phyloP scores from a whole-genome alignment of 2,888 invertebrate genomes.

The Napeogenes inachia region DNA sequence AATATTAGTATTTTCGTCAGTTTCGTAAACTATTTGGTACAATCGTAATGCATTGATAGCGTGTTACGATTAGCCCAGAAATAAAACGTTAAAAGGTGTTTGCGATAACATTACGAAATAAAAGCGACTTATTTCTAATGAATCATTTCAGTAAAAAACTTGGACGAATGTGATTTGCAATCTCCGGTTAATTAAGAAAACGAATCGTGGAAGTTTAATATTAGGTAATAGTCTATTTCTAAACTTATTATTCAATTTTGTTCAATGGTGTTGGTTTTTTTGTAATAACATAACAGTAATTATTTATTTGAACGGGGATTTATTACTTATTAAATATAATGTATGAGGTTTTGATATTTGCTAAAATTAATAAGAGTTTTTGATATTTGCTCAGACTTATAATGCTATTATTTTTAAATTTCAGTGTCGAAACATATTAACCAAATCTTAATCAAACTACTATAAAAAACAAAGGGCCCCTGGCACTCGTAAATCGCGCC shows the following conservation, averaged over 20 bases:
- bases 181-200: constrained; percentile 10
- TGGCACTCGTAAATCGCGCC: constrained; percentile 65
- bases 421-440: constrained; percentile 13
- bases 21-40: too few relatives aligned
- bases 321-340: too few relatives aligned
- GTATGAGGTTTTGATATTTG: too few relatives aligned
- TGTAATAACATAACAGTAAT: too few relatives aligned
- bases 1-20: too few relatives aligned
- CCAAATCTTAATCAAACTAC: constrained; percentile 51
- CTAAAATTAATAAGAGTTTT: too few relatives aligned
- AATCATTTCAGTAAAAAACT: constrained; percentile 25
- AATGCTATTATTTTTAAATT: not conserved
- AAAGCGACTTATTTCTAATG: constrained; percentile 29
- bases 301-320: too few relatives aligned
- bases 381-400: too few relatives aligned
- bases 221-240: too few relatives aligned
- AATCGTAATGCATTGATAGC: constrained; percentile 34
- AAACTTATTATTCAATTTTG: too few relatives aligned
- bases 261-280: not conserved
- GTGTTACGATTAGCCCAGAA: constrained; percentile 26
- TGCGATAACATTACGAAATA: constrained; percentile 29
- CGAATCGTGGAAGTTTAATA: too few relatives aligned
- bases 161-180: constrained; percentile 13
- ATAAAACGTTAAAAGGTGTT: constrained; percentile 34
- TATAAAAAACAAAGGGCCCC: constrained; percentile 62